A percentile compares a stretch with the other conserved stretches of the same genome.
Conservation (phyloP, 2,797 vertebrate genomes). For the Podargus strigoides region DNA sequence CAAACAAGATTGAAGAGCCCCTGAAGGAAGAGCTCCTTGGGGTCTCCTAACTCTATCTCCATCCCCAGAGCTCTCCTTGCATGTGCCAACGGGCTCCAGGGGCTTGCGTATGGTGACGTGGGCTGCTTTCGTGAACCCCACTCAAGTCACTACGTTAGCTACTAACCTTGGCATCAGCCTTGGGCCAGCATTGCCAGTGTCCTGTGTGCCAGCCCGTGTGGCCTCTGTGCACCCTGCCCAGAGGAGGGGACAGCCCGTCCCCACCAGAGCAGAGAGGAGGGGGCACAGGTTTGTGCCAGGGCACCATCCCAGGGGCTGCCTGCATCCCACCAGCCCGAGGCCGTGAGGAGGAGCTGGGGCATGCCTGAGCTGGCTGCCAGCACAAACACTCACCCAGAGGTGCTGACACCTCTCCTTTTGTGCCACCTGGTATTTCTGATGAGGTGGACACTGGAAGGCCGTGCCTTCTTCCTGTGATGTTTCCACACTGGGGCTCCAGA, state of each 20-base stretch:
- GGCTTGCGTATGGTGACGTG: fast-evolving
- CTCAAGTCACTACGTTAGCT: not conserved
- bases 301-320: not conserved
- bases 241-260: not conserved
- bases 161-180: not conserved
- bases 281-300: not conserved
- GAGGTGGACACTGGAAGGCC: not conserved
- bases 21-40: not conserved
- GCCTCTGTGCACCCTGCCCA: not conserved
- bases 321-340: not conserved
- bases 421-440: not conserved
- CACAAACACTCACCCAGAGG: not conserved
- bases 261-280: not conserved
- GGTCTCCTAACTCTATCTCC: not conserved
- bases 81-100: fast-evolving
- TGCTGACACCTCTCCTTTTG: not conserved
- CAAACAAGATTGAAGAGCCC: not conserved
- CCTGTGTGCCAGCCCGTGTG: not conserved
- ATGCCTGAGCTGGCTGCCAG: not conserved
- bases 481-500: not conserved
- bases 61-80: not conserved
- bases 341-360: not conserved
- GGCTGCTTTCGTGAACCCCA: not conserved
- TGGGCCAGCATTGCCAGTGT: fast-evolving
- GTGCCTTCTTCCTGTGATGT: not conserved